A percentile compares a stretch with the other conserved stretches of the same genome.
Evolutionary conservation across 2,888 invertebrate genomes (phyloP).

Genomic region (Drosophila stalkeri): DNA sequence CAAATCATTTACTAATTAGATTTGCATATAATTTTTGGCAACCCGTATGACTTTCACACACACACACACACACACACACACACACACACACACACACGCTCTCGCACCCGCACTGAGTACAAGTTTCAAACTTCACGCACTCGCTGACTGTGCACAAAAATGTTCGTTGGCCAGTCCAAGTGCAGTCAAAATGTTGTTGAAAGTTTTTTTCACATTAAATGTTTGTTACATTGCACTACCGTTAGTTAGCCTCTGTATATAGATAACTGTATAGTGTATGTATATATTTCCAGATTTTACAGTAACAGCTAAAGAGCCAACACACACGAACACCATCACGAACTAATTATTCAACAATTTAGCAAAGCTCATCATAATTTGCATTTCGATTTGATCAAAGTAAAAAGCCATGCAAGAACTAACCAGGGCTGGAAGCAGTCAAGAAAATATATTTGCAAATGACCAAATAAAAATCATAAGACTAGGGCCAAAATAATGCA

Average conservation of each 20-base stretch:
- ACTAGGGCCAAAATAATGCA: too few species aligned
- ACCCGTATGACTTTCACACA: constrained; percentile 37
- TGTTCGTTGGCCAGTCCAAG: constrained; percentile 25
- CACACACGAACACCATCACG: constrained; percentile 1
- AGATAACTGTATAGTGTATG: background rate
- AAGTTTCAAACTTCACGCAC: constrained; percentile 45
- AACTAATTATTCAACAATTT: constrained; percentile 79
- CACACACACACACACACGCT: background rate
- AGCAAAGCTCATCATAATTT: constrained; percentile 84
- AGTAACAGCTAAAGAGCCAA: background rate
- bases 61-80: background rate
- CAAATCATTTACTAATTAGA: constrained; percentile 84
- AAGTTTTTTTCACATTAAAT: constrained; percentile 49
- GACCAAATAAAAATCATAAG: too few species aligned
- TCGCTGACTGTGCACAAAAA: constrained; percentile 71
- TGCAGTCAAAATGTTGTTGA: constrained; percentile 44
- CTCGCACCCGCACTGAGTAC: constrained; percentile 20
- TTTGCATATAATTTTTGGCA: constrained; percentile 80
- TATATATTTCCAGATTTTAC: background rate
- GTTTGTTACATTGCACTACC: constrained; percentile 41
- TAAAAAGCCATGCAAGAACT: constrained; percentile 35
- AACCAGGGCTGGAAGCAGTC: constrained; percentile 41
- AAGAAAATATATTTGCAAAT: too few species aligned
- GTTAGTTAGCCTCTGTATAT: constrained; percentile 44
- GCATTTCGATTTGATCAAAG: constrained; percentile 79